Base-by-base conservation (phyloP, 2,888 invertebrate genomes). In the Brenthis ino region DNA sequence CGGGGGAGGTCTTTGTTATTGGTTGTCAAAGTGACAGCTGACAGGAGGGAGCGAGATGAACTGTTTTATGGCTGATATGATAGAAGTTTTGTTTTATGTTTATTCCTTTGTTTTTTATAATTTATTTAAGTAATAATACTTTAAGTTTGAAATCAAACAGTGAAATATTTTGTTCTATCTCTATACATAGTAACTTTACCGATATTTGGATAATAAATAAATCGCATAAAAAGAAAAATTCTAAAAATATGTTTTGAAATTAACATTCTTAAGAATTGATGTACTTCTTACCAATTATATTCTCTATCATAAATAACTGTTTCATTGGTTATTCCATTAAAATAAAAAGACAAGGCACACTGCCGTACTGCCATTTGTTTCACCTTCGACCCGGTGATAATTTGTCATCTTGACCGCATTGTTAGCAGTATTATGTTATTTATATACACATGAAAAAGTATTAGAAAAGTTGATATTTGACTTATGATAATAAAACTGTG, bases 1-100 rank as follows among this genome's bases (percentile, higher is more conserved):
- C 13, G 68, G 47, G 43, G 63, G 63, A 53, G 77, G 57, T 69
- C 77, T 75, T 66, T 66, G 51, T 53, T 57, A 24, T 63, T 68
- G 57, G 68, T 81, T 84, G 83, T 85, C 83, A 84, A 69, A 76
- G 74, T 85, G 85, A 85, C 85, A 85, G 78, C 78, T 61, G 68
- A 68, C 71, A 71, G n/a, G 63, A n/a, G 60, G 14, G 63, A 69
- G 54, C 16, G 64, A 68, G 63, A 68, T 3, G 24, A 37, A 63
- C 51, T 33, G 43, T 11, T 37, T 8, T 33, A 33, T 63, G 16
- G 6, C 14, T 20, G 20, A 20, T 14, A 20, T 20, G 13, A 20
- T 57, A 43, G 47, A 6, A 53, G 16, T 24, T 20, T 20, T 20
- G 24, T 13, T 20, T 47, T 6, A 14, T 6, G 20, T 20, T 47